Conservation (phyloP, 2,797 vertebrate species). For the Clarias laeviceps region DNA sequence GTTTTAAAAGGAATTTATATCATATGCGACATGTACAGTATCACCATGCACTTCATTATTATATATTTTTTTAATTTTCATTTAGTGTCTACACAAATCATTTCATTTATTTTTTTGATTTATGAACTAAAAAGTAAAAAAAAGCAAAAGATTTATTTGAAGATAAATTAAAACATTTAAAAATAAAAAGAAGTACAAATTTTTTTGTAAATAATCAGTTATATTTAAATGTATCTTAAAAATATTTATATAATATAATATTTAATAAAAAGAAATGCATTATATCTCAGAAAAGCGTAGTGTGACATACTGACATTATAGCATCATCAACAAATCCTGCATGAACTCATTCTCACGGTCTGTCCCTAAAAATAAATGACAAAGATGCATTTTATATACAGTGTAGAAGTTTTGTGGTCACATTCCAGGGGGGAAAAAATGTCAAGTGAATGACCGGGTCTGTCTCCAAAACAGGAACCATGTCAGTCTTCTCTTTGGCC, state of each 20-base stretch:
- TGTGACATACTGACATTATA: not conserved
- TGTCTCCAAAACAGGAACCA: conserved; percentile 69
- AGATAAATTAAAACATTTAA: not conserved
- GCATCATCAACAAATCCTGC: not conserved
- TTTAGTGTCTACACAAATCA: not conserved
- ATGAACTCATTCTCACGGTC: not conserved
- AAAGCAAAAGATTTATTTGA: too few relatives aligned
- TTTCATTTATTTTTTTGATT: not conserved
- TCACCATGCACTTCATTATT: too few relatives aligned
- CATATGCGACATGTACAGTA: too few relatives aligned
- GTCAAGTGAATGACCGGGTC: conserved; percentile 55
- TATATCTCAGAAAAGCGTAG: not conserved
- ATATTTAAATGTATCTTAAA: not conserved
- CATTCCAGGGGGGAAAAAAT: not conserved
- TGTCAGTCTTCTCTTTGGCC: conserved; percentile 69
- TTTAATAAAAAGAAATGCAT: not conserved
- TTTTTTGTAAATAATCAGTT: not conserved
- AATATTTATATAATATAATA: not conserved
- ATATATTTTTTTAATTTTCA: not conserved
- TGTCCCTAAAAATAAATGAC: not conserved
- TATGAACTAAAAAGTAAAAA: too few relatives aligned
- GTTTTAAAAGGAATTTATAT: too few relatives aligned
- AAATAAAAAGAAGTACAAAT: not conserved
- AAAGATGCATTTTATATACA: not conserved
- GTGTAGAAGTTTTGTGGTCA: not conserved